These are phyloP conservation scores for Himantopus leucocephalus DNA, from an alignment of 2,113 vertebrate species.

Conservation along the genomic window DNA sequence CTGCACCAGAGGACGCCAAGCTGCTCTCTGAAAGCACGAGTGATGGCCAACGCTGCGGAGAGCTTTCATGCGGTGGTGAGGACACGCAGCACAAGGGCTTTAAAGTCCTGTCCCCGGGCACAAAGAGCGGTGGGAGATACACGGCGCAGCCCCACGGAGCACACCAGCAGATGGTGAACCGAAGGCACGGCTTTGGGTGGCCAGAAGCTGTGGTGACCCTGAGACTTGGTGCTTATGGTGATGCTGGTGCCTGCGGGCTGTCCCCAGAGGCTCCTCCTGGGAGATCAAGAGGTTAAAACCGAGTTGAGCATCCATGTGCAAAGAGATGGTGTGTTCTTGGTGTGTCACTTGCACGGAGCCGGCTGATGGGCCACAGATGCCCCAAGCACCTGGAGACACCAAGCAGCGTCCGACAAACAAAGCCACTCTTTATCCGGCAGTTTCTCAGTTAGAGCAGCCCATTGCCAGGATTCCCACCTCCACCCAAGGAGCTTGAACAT, in stretches of 20 bases:
- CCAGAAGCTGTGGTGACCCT: background rate
- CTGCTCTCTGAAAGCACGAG: background rate
- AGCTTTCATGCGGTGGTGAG: background rate
- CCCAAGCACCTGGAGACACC: background rate
- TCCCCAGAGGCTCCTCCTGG: background rate
- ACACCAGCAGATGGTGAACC: background rate
- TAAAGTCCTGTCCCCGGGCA: background rate
- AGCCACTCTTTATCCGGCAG: background rate
- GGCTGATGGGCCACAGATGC: background rate
- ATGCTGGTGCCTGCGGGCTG: background rate
- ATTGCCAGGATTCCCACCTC: background rate
- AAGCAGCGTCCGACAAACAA: background rate
- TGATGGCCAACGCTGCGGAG: background rate
- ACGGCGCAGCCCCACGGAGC: accelerated
- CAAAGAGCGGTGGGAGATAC: background rate
- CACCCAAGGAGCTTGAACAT: background rate
- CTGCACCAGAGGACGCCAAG: background rate
- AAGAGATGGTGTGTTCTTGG: background rate
- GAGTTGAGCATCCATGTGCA: background rate
- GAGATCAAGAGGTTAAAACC: background rate
- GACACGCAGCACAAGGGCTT: background rate
- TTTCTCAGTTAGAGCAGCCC: background rate
- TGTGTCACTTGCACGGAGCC: background rate
- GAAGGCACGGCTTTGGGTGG: accelerated
- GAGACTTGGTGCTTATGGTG: accelerated